These are phyloP conservation scores for Trissolcus japonicus DNA, from an alignment of 2,888 invertebrate genomes.

Conservation along the genomic window DNA sequence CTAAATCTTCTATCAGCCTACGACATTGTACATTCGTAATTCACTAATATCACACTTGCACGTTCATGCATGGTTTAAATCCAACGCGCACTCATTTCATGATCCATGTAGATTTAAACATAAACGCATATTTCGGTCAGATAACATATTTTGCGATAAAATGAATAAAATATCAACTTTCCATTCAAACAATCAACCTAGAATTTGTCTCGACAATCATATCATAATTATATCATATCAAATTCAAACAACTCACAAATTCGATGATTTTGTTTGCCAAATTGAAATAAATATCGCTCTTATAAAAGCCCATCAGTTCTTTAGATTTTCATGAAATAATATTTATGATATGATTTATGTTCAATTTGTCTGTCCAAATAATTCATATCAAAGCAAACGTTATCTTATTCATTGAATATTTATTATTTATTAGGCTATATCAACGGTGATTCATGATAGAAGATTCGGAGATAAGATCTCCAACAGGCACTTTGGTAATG, in stretches of 20 bases:
- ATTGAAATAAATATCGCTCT: too few relatives aligned
- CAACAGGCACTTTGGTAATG: conserved; percentile 3
- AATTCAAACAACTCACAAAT: too few relatives aligned
- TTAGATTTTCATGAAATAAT: too few relatives aligned
- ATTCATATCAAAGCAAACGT: background rate
- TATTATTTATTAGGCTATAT: background rate
- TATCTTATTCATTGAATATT: background rate
- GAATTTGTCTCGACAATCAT: too few relatives aligned
- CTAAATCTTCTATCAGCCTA: background rate
- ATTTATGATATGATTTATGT: background rate
- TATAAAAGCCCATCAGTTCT: too few relatives aligned
- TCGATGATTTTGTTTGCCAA: too few relatives aligned
- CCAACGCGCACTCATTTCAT: background rate
- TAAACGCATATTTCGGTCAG: conserved; percentile 10
- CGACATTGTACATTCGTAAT: conserved; percentile 16
- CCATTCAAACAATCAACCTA: too few relatives aligned
- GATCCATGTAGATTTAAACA: background rate
- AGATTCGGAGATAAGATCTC: background rate
- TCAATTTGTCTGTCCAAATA: background rate
- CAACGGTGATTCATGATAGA: conserved; percentile 1
- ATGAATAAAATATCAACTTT: background rate
- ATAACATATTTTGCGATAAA: conserved; percentile 6
- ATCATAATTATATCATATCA: too few relatives aligned
- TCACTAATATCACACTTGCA: conserved; percentile 42
- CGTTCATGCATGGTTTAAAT: conserved; percentile 15